Conservation (phyloP, 53 echinoderm and acorn worm genomes). For the Arbacia lixula region DNA sequence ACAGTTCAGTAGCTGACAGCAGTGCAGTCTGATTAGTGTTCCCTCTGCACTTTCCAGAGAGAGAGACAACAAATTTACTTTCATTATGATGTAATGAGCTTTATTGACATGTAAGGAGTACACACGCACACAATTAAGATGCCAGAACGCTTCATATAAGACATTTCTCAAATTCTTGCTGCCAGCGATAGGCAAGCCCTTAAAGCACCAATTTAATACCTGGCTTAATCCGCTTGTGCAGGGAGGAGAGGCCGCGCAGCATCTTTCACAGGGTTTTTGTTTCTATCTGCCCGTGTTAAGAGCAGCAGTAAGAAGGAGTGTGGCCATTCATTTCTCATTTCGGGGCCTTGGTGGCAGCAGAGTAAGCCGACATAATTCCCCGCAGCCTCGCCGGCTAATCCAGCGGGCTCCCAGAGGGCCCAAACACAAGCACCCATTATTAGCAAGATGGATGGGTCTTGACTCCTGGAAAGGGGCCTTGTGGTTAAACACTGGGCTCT, state of each 20-base stretch:
- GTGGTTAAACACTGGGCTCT: not conserved
- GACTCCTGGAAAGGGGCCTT: not conserved
- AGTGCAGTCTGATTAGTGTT: conserved; percentile 18
- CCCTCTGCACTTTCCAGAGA: conserved; percentile 35
- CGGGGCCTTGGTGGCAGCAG: conserved; percentile 8
- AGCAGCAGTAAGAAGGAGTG: too few relatives aligned
- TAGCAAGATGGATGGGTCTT: conserved; percentile 41
- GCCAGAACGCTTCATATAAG: conserved; percentile 33
- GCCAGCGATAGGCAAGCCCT: not conserved
- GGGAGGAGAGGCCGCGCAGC: not conserved
- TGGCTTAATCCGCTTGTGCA: not conserved
- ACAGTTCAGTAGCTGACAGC: too few relatives aligned
- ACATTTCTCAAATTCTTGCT: conserved; percentile 43
- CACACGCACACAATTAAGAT: conserved; percentile 49
- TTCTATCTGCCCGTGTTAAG: too few relatives aligned
- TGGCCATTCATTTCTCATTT: conserved; percentile 13
- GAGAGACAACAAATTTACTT: conserved; percentile 46
- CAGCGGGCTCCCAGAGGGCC: conserved; percentile 3
- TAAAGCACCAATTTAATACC: conserved; percentile 18
- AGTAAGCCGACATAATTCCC: conserved; percentile 23
- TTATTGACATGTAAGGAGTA: conserved; percentile 43
- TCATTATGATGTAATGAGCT: conserved; percentile 57
- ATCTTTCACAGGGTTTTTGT: too few relatives aligned
- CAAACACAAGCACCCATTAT: conserved; percentile 36
- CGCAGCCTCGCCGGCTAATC: conserved; percentile 7